Conservation (phyloP, 2,113 vertebrate species). For the Melanerpes formicivorus region DNA sequence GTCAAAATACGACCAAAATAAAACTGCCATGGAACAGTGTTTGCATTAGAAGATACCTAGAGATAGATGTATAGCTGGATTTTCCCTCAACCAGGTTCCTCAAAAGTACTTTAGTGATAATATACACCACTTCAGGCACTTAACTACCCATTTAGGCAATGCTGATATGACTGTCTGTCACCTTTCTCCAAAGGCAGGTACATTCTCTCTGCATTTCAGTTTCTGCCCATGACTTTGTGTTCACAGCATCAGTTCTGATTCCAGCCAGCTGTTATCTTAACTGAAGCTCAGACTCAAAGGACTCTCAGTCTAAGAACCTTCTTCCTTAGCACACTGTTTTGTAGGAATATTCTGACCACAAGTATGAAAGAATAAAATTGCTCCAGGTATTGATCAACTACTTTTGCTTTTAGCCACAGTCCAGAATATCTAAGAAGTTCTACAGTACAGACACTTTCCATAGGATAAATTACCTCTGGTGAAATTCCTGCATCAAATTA, state of each 20-base stretch:
- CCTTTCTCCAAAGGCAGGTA: background rate
- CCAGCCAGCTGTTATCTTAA: background rate
- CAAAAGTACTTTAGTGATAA: constrained; percentile 46
- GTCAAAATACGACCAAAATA: constrained; percentile 56
- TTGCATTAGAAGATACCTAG: constrained; percentile 37
- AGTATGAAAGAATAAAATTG: background rate
- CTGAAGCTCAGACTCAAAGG: background rate
- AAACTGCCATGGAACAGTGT: constrained; percentile 14
- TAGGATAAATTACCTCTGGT: background rate
- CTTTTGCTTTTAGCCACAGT: background rate
- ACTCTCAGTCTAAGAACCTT: background rate
- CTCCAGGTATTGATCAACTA: background rate
- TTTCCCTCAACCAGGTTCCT: background rate
- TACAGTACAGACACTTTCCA: background rate
- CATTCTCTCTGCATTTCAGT: background rate
- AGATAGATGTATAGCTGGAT: background rate
- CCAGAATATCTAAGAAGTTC: background rate
- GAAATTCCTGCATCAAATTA: background rate
- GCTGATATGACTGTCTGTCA: background rate
- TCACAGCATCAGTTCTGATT: background rate
- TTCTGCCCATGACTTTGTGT: background rate
- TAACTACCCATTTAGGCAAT: constrained; percentile 1
- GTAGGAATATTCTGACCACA: background rate
- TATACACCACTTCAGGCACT: constrained; percentile 25
- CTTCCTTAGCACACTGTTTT: background rate